Percentiles rank a stretch among this genome's conserved stretches.
phyloP scores from a whole-genome alignment of 2,113 vertebrate species.

The Romanogobio albipinnatus region DNA sequence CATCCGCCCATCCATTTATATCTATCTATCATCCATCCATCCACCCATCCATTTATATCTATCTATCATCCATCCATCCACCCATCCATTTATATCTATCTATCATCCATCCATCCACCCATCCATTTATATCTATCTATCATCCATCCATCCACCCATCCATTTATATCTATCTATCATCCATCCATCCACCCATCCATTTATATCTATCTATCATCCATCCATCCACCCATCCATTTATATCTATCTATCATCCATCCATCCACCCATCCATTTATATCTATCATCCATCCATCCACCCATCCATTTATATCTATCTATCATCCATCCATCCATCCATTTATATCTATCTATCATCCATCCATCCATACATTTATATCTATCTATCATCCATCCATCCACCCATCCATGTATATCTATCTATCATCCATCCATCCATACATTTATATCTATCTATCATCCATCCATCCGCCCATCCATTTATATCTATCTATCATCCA shows the following conservation, averaged over 20 bases:
- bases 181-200: neutral
- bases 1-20: neutral
- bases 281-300: neutral
- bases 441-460: neutral
- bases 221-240: neutral
- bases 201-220: neutral
- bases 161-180: neutral
- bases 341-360: neutral
- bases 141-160: neutral
- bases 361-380: too few species aligned
- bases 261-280: too few species aligned
- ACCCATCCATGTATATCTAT: neutral
- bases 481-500: too few species aligned
- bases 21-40: neutral
- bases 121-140: too few species aligned
- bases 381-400: neutral
- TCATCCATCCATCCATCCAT: neutral
- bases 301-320: neutral
- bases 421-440: neutral
- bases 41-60: rapidly evolving
- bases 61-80: neutral
- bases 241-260: neutral
- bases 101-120: too few species aligned
- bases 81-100: too few species aligned
- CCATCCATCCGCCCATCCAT: neutral